These are phyloP conservation scores for Hypomecis atomaria DNA, from an alignment of 2,888 invertebrate species.

Conservation along the genomic window DNA sequence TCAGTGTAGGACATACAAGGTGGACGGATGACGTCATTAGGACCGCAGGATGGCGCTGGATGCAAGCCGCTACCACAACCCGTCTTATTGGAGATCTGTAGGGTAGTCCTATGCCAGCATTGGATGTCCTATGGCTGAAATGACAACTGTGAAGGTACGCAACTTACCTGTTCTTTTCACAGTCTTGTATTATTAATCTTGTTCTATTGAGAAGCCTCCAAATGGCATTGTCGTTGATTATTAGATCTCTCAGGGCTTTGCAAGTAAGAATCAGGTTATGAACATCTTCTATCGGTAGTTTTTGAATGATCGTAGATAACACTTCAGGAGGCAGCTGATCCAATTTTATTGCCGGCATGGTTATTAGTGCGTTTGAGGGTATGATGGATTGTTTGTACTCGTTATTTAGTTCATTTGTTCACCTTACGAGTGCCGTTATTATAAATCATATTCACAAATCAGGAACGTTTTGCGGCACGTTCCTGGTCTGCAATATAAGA, in stretches of 20 bases:
- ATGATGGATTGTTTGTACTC: not conserved
- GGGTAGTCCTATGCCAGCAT: too few relatives aligned
- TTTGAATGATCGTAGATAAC: conserved; percentile 60
- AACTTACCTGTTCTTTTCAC: conserved; percentile 19
- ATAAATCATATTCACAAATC: conserved; percentile 11
- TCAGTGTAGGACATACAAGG: too few relatives aligned
- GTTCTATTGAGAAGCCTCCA: conserved; percentile 56
- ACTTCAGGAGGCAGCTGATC: conserved; percentile 65
- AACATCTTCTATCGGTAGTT: conserved; percentile 59
- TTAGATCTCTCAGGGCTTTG: conserved; percentile 59
- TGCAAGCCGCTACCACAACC: too few relatives aligned
- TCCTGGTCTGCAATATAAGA: conserved; percentile 16
- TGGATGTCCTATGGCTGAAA: too few relatives aligned
- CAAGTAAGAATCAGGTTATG: conserved; percentile 68
- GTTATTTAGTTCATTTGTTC: not conserved
- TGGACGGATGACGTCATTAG: too few relatives aligned
- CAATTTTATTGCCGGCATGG: conserved; percentile 40
- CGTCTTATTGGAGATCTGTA: too few relatives aligned
- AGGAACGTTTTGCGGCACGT: conserved; percentile 1
- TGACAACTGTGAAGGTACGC: too few relatives aligned
- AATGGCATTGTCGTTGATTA: conserved; percentile 61
- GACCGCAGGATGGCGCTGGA: too few relatives aligned
- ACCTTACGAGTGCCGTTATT: not conserved
- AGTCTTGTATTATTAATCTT: conserved; percentile 15
- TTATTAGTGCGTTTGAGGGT: not conserved